These are phyloP conservation scores for Notamacropus eugenii DNA, from an alignment of 2,797 vertebrate species.

Conservation along the genomic window DNA sequence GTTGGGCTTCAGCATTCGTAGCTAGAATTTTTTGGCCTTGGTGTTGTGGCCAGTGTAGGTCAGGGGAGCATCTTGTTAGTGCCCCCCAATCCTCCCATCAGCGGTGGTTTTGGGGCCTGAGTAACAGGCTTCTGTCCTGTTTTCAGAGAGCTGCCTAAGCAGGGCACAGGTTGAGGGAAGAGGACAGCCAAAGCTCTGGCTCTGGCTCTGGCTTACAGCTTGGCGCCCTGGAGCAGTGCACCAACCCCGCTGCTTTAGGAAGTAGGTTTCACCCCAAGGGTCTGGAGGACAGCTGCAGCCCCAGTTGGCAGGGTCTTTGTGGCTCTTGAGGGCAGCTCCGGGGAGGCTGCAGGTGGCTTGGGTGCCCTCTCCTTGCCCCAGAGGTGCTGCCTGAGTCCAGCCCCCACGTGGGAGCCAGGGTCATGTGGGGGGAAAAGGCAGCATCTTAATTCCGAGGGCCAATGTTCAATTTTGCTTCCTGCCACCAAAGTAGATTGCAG, in stretches of 20 bases:
- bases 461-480: conserved; percentile 89
- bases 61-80: conserved; percentile 54
- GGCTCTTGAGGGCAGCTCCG: too few species aligned
- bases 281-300: conserved; percentile 22
- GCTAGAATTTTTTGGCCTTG: conserved; percentile 80
- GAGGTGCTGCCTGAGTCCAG: neutral
- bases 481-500: conserved; percentile 89
- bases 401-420: conserved; percentile 79
- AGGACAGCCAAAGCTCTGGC: neutral
- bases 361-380: neutral
- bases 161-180: neutral
- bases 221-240: neutral
- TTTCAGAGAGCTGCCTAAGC: neutral
- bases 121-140: neutral
- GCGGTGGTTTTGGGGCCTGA: neutral
- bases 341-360: conserved; percentile 12
- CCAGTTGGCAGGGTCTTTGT: neutral
- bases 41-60: conserved; percentile 74
- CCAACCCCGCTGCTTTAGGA: neutral
- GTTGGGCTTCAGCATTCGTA: conserved; percentile 83
- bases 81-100: neutral
- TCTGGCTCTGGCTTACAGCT: neutral
- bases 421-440: conserved; percentile 85
- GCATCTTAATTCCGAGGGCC: conserved; percentile 88
- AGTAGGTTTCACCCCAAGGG: neutral